Base-by-base conservation (phyloP, 2,797 vertebrate genomes). In the Arrhamphus sclerolepis region DNA sequence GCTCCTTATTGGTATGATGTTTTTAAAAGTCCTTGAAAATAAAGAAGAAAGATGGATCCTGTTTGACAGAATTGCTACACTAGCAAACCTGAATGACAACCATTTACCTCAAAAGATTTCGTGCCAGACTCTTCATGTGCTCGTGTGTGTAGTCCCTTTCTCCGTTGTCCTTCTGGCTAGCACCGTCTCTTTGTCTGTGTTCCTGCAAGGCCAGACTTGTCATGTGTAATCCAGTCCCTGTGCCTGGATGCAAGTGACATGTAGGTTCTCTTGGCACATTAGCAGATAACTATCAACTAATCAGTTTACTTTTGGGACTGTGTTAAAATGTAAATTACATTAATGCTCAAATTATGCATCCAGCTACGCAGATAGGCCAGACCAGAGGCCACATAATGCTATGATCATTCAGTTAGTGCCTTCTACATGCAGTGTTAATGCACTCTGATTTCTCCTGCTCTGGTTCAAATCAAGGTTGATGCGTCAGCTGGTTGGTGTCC, bases 271-370 rank as follows among this genome's bases (percentile, higher is more conserved):
- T 91, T 81, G 82, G 87, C 84, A 91, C 89, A 92, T 93, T 93
- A 93, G 86, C 56, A 89, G 92, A 93, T 93, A 92, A 90, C 81
- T 84, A 93, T 92, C 91, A 83, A 87, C 89, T 93, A 92, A 92
- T 93, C 90, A 90, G 89, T 92, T 93, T 92, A 93, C 91, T 91
- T 89, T 88, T 83, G 87, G 87, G 89, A 87, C 88, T 92, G 91
- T 87, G 90, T 92, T 92, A 92, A 93, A 92, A 94, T 93, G 90
- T 89, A 94, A 94, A 93, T 92, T 87, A 77, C 91, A 92, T 93
- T 93, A 93, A 92, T 90, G 89, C 77, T 81, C 84, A 89, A 92
- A 93, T 93, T 91, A 93, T 92, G 89, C 92, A 91, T 92, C 88
- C 85, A 87, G 87, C 83, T 85, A 84, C 78, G 69, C 81, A 89